Conservation (phyloP, 2,113 vertebrate genomes). For the Turdus rufiventris region DNA sequence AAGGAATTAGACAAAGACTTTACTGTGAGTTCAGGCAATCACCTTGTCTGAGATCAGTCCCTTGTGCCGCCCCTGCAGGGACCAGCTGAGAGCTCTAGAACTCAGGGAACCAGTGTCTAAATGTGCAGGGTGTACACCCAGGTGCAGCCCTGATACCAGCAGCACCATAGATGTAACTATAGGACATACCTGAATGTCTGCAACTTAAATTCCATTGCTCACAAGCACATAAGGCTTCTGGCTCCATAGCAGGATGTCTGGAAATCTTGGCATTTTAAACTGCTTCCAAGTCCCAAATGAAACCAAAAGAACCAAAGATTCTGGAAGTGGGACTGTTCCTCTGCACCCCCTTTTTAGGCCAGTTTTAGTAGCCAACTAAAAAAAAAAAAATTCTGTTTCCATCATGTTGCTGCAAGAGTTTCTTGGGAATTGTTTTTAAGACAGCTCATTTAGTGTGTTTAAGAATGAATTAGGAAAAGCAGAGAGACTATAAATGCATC, state of each 20-base stretch:
- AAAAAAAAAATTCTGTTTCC: neutral
- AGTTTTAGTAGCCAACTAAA: neutral
- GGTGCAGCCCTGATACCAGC: neutral
- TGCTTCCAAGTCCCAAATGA: neutral
- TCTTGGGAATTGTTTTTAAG: neutral
- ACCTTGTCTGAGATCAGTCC: neutral
- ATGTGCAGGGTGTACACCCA: neutral
- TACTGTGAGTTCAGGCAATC: neutral
- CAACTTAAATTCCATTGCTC: neutral
- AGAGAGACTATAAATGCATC: neutral
- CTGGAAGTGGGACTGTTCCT: neutral
- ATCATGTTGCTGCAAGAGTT: neutral
- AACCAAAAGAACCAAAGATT: neutral
- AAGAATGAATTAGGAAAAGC: neutral
- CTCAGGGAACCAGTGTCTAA: neutral
- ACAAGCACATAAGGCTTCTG: neutral
- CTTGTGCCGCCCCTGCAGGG: neutral
- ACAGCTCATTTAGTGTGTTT: neutral
- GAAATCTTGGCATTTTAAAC: neutral
- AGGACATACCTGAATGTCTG: neutral
- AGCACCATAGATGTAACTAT: neutral
- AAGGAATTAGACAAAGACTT: neutral
- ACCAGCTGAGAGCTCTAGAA: neutral
- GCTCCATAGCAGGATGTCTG: neutral
- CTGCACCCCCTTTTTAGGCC: neutral